phyloP scores from a whole-genome alignment of 2,797 vertebrate genomes.

The Enteromius argenteus region DNA sequence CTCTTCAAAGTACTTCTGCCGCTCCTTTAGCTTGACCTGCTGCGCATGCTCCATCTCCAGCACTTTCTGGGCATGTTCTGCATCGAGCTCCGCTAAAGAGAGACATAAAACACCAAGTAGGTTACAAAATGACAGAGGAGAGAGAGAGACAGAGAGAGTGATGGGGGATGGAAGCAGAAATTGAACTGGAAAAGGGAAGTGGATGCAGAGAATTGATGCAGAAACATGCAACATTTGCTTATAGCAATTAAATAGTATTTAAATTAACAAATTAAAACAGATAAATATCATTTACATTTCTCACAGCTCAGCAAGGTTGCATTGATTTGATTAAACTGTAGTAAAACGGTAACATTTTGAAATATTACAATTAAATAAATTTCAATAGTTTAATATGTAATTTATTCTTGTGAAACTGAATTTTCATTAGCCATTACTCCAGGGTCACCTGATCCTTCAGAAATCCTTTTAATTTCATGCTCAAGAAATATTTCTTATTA shows the following conservation, averaged over 20 bases:
- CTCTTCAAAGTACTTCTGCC: slow-evolving; percentile 95
- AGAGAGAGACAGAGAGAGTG: neutral
- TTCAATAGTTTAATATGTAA: neutral
- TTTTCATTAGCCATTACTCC: neutral
- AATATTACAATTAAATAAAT: too few relatives aligned
- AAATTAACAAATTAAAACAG: neutral
- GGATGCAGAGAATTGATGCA: neutral
- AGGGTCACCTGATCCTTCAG: neutral
- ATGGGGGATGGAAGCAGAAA: neutral
- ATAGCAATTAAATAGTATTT: neutral
- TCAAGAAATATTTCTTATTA: neutral
- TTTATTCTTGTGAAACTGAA: neutral
- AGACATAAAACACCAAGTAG: slow-evolving; percentile 10
- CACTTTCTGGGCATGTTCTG: slow-evolving; percentile 88
- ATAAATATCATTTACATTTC: neutral
- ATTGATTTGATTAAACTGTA: neutral
- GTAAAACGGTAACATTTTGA: neutral
- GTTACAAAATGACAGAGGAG: slow-evolving; percentile 2
- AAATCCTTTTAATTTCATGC: neutral
- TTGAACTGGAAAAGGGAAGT: neutral
- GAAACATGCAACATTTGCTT: neutral
- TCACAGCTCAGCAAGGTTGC: neutral
- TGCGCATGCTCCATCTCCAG: slow-evolving; percentile 88
- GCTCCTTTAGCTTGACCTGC: slow-evolving; percentile 90
- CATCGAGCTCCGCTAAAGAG: slow-evolving; percentile 84